These are phyloP conservation scores for Aldabrachelys gigantea DNA, from an alignment of 2,113 vertebrate genomes.

Conservation along the genomic window DNA sequence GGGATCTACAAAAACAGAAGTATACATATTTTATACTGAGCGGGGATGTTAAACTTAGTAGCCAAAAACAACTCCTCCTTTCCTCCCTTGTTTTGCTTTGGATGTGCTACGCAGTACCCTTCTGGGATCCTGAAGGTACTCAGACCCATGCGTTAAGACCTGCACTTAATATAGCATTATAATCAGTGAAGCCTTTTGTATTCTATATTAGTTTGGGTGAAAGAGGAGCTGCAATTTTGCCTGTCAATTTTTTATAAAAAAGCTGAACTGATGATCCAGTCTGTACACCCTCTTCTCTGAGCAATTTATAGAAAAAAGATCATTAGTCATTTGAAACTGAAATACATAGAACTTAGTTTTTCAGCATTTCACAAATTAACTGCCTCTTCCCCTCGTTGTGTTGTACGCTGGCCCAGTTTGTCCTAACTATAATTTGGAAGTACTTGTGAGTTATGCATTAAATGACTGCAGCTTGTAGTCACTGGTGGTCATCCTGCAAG, in stretches of 20 bases:
- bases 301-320: constrained; percentile 26
- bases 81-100: background rate
- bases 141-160: background rate
- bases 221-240: rapidly evolving
- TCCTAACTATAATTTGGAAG: background rate
- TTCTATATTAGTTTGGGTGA: rapidly evolving
- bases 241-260: background rate
- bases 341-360: background rate
- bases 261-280: background rate
- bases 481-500: background rate
- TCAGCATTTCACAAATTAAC: background rate
- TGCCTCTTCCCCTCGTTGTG: background rate
- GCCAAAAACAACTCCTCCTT: background rate
- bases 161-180: rapidly evolving
- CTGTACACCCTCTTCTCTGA: constrained; percentile 44
- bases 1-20: background rate
- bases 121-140: background rate
- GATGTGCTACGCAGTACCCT: background rate
- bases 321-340: constrained; percentile 10
- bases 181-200: background rate
- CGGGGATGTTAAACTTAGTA: background rate
- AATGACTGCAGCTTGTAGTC: background rate
- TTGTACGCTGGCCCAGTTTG: background rate
- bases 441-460: background rate
- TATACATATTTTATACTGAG: background rate